These are phyloP conservation scores for Halcyon smyrnensis DNA, from an alignment of 2,797 vertebrate genomes.

Conservation along the genomic window DNA sequence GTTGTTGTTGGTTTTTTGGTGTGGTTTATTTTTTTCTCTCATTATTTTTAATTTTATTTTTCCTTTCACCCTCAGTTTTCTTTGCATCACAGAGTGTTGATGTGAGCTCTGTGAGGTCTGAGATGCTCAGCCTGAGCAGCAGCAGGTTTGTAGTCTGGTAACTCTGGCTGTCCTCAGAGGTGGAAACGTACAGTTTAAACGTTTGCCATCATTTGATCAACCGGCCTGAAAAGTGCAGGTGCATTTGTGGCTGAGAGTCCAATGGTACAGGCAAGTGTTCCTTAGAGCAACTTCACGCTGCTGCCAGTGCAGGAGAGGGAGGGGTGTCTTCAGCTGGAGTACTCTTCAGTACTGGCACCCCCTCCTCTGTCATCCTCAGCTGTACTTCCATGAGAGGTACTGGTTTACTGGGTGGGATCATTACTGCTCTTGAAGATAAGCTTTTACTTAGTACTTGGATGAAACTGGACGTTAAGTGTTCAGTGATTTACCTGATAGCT, in stretches of 20 bases:
- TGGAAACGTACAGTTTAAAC: not conserved
- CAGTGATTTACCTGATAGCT: not conserved
- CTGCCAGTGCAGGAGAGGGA: not conserved
- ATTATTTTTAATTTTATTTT: too few species aligned
- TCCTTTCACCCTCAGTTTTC: accelerated
- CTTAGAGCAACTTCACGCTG: not conserved
- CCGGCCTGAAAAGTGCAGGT: not conserved
- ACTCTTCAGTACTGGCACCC: not conserved
- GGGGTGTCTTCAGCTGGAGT: not conserved
- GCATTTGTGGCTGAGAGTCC: not conserved
- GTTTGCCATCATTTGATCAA: not conserved
- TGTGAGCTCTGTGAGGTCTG: not conserved
- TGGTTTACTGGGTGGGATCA: not conserved
- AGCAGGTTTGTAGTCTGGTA: not conserved
- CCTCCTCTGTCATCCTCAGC: not conserved
- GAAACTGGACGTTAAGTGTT: not conserved
- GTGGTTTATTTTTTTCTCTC: too few species aligned
- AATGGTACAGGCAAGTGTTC: not conserved
- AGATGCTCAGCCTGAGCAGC: not conserved
- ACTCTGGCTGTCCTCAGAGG: not conserved
- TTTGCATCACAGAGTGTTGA: accelerated
- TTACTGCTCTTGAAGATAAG: not conserved
- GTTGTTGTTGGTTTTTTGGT: not conserved
- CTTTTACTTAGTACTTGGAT: not conserved
- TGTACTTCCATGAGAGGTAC: not conserved